Percentiles rank a stretch among this genome's conserved stretches.
Evolutionary conservation across 1,140 invertebrate genomes (phyloP).

Genomic region (Phenacoccus solenopsis): DNA sequence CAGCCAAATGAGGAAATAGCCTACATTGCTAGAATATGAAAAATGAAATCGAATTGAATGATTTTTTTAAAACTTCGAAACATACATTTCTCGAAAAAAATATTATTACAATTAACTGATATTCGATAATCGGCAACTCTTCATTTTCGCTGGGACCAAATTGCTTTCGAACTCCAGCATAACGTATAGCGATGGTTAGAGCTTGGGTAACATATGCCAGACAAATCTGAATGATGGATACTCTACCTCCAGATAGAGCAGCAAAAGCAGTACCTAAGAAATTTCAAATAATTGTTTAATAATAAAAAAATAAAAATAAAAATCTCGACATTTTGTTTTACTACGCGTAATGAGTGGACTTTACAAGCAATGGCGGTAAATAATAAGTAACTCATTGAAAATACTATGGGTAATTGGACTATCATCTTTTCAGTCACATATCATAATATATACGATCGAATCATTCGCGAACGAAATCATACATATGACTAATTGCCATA

Average conservation of each 20-base stretch:
- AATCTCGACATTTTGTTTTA: too few species aligned
- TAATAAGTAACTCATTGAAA: too few species aligned
- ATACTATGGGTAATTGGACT: too few species aligned
- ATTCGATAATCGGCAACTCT: constrained; percentile 79
- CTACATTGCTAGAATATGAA: constrained; percentile 64
- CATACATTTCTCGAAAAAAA: not conserved
- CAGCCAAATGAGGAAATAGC: constrained; percentile 77
- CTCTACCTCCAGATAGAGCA: constrained; percentile 63
- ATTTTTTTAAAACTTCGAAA: too few species aligned
- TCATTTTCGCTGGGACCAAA: constrained; percentile 53
- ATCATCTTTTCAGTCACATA: not conserved
- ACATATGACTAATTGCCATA: too few species aligned
- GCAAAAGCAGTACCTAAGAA: constrained; percentile 58
- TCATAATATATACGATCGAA: not conserved
- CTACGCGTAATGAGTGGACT: too few species aligned
- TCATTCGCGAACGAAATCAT: too few species aligned
- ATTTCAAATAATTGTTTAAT: too few species aligned
- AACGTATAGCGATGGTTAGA: constrained; percentile 74
- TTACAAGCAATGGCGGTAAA: too few species aligned
- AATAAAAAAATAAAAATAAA: too few species aligned
- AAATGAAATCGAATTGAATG: not conserved
- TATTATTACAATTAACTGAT: constrained; percentile 62
- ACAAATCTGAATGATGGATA: constrained; percentile 58
- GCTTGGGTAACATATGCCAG: constrained; percentile 52
- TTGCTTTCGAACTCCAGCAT: constrained; percentile 78